A percentile compares a stretch with the other conserved stretches of the same genome.
Conservation (phyloP, 1,140 invertebrate species). For the Calephelis nemesis region DNA sequence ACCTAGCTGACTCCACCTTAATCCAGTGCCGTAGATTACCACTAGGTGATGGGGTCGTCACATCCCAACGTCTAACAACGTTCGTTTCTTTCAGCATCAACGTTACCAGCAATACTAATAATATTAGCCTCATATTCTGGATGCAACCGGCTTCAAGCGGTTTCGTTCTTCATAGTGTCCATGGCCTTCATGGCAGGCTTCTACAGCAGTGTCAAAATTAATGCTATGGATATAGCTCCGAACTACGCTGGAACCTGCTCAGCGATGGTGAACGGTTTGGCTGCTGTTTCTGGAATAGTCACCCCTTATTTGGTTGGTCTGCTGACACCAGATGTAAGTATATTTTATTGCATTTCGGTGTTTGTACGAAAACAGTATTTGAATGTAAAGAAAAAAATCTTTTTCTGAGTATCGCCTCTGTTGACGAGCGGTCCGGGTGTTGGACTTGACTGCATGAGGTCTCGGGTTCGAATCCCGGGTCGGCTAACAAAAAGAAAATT, state of each 20-base stretch:
- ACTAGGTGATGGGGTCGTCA: no score
- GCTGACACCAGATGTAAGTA: slow-evolving; percentile 85
- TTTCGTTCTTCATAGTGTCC: slow-evolving; percentile 84
- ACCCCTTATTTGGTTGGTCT: slow-evolving; percentile 86
- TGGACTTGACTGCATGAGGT: no score
- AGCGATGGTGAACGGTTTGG: slow-evolving; percentile 91
- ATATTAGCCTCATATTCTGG: slow-evolving; percentile 90
- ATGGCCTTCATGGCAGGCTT: slow-evolving; percentile 88
- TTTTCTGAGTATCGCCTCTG: no score
- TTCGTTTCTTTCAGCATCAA: slow-evolving; percentile 80
- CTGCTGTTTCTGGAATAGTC: slow-evolving; percentile 89
- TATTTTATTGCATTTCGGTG: not conserved
- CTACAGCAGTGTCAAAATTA: slow-evolving; percentile 88
- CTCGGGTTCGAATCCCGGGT: no score
- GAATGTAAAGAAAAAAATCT: no score
- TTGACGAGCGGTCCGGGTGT: no score
- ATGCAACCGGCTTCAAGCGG: slow-evolving; percentile 82
- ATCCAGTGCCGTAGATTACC: no score
- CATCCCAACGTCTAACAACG: no score
- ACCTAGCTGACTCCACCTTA: no score
- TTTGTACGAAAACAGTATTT: no score
- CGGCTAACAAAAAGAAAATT: no score
- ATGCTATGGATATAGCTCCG: slow-evolving; percentile 90
- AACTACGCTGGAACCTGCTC: slow-evolving; percentile 92
- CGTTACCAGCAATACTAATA: slow-evolving; percentile 87